Evolutionary conservation across 2,797 vertebrate species (phyloP).

Genomic region (Stomatorhinus walkeri): DNA sequence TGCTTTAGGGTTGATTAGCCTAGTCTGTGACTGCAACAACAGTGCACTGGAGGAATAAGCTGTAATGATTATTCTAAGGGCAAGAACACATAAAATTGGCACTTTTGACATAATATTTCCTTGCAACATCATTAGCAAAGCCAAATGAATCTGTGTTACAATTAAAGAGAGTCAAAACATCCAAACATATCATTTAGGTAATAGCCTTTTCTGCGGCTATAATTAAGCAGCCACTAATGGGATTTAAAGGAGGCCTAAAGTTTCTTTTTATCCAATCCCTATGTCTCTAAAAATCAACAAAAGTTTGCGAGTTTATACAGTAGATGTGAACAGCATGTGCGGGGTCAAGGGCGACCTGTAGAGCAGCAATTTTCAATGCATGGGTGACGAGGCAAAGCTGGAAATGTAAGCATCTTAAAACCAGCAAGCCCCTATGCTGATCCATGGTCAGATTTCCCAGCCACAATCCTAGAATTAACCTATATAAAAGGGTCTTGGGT

Average conservation of each 20-base stretch:
- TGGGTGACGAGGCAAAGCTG: neutral
- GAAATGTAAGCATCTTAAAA: neutral
- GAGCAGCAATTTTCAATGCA: neutral
- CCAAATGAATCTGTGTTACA: constrained; percentile 28
- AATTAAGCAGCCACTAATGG: constrained; percentile 36
- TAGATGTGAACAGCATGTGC: neutral
- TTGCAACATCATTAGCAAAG: constrained; percentile 39
- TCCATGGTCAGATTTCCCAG: neutral
- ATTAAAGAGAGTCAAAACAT: constrained; percentile 31
- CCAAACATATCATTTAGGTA: constrained; percentile 31
- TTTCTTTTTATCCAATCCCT: neutral
- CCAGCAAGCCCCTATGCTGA: neutral
- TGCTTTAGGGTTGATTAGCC: constrained; percentile 6
- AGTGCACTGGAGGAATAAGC: neutral
- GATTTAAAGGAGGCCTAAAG: constrained; percentile 30
- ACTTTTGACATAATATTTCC: constrained; percentile 23
- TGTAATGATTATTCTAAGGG: constrained; percentile 12
- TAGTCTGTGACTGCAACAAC: neutral
- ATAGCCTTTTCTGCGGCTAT: constrained; percentile 31
- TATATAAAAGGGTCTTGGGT: neutral
- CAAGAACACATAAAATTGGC: constrained; percentile 14
- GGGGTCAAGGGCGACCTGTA: constrained; percentile 4
- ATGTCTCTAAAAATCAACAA: neutral
- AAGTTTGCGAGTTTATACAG: neutral
- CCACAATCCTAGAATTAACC: neutral